Evolutionary conservation across 2,888 invertebrate genomes (phyloP), one percentile per base, ranked within the genome.

Genomic region (Uropetala carovei): DNA sequence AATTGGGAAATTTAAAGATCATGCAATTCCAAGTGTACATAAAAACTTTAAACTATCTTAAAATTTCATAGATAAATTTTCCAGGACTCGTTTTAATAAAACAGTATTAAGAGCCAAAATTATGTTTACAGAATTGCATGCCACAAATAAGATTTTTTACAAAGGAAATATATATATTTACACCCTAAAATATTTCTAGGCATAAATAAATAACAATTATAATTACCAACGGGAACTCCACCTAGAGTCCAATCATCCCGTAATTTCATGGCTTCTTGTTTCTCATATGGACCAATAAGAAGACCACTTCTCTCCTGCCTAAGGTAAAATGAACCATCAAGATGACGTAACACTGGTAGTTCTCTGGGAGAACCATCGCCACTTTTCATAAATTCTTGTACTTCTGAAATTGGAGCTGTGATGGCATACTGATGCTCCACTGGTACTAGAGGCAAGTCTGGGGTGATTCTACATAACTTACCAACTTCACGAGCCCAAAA

Each of bases 401-500:
- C 94, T 92, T 94, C 94, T 4, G 94, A 94, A 30, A 95, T 93
- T 8, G 94, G 93, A 57, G 94, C 93, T 0, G 95, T 95, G 16
- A 95, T 94, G 59, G 95, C 93, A 93, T 95, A 95, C 93, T 95
- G 95, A 93, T 95, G 95, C 92, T 95, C 95, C 4, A 95, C 94
- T 43, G 95, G 95, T 9, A 95, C 94, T 10, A 95, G 93, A 4
- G 95, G 95, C 9, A 95, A 93, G 64, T 94, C 94, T 27, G 94
- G 93, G 30, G 60, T 30, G 16, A 89, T 16, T 3, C 95, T 95
- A 8, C 94, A 94, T 92, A 95, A 92, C 82, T 94, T 93, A 0
- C 94, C 95, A n/a, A 95, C 94, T 93, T 95, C 95, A 83, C 94
- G 94, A 5, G 95, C 95, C 95, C 95, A 95, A 93, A 95, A 95